Evolutionary conservation across 2,113 vertebrate genomes (phyloP).

Genomic region (Alethe castanea): DNA sequence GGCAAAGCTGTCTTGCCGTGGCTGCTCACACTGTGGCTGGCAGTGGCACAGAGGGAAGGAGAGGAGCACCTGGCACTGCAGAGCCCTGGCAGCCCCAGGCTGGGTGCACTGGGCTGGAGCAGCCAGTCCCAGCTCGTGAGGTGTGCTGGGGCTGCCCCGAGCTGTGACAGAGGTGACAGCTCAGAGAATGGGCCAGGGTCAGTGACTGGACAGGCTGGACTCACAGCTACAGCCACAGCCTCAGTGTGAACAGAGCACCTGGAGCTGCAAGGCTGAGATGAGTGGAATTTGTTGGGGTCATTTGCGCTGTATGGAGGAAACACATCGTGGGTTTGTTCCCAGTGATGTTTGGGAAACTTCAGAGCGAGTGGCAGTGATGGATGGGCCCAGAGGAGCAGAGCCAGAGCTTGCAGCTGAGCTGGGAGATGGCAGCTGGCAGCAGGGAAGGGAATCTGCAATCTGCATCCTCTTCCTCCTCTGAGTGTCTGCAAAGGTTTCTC

Average conservation of each 20-base stretch:
- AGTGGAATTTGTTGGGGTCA: not conserved
- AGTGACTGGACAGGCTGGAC: too few species aligned
- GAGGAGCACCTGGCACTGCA: not conserved
- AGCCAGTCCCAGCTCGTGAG: not conserved
- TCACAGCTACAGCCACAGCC: not conserved
- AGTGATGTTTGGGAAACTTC: not conserved
- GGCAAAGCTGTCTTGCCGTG: not conserved
- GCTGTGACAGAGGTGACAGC: not conserved
- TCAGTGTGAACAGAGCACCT: not conserved
- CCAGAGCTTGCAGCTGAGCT: not conserved
- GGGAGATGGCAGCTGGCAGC: not conserved
- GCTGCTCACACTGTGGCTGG: not conserved
- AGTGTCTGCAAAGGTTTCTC: not conserved
- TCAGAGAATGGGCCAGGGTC: not conserved
- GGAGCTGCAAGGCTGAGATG: not conserved
- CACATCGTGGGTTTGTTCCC: not conserved
- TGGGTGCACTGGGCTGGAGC: not conserved
- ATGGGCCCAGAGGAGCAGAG: accelerated
- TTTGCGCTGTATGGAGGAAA: not conserved
- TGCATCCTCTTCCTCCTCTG: accelerated
- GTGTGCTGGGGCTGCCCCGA: not conserved
- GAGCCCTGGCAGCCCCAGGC: accelerated
- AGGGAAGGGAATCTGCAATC: not conserved
- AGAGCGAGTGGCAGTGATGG: not conserved
- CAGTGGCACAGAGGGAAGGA: not conserved